Evolutionary conservation across 64 coral and sea anemone genomes (phyloP), one percentile per base, ranked within the genome.

Genomic region (Hydrozoanthus tunicans): DNA sequence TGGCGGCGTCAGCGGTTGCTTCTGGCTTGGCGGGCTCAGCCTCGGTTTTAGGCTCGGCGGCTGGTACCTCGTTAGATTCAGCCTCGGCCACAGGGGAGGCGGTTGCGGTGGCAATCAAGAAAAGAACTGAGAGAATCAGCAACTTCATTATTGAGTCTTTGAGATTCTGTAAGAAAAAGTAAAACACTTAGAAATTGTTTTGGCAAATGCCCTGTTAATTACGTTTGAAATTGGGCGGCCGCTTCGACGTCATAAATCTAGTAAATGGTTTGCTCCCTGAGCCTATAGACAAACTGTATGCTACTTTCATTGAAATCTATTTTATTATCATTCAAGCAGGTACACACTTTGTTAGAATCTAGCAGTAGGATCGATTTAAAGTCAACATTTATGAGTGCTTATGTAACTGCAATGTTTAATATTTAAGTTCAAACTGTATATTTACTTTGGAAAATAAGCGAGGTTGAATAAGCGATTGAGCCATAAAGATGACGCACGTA

Each of bases 61-160:
- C 20, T 15, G 84, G 84, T 6, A 88, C 84, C 24, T 88, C 84
- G 68, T 88, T 88, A 17, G 84, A 61, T 9, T 88, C 84, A 56
- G 69, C 55, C 54, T 88, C 84, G 67, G 84, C 84, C 56, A 88
- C 84, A 17, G 84, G 84, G 0, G 9, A 51, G 84, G 84, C 84
- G 73, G 84, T 74, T 60, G 69, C 66, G 55, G 56, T 73, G 24
- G 84, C 67, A 12, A 88, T 88, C 55, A 88, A 59, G 67, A 88
- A 51, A 15, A 73, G 53, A 17, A 86, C 83, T 86, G 64, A 74
- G 56, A 88, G 12, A 56, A 88, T 73, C 15, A 88, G 74, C 67
- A 88, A 7, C 84, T 88, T 88, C 84, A 88, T 88, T 73, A 73
- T 58, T 88, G 70, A 58, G 78, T 60, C 23, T 73, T 54, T 70